Evolutionary conservation across 2,797 vertebrate species (phyloP).

Genomic region (Peromyscus nudipes): DNA sequence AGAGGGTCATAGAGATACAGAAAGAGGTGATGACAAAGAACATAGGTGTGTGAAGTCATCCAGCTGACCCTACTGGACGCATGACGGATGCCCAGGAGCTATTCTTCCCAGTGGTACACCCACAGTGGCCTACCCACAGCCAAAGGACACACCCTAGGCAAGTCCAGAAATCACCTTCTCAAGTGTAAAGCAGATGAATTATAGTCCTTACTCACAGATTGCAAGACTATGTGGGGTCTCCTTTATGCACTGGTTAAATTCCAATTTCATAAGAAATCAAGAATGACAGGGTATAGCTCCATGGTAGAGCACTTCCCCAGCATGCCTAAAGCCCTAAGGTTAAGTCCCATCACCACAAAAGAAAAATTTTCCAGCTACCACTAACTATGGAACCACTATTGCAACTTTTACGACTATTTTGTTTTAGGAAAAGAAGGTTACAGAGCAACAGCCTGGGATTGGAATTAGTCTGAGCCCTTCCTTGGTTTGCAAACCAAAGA

Average conservation of each 20-base stretch:
- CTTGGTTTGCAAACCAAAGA: neutral
- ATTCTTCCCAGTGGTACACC: neutral
- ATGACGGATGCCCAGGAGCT: neutral
- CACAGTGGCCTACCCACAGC: neutral
- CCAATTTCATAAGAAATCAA: neutral
- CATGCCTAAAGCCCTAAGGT: neutral
- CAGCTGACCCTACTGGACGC: neutral
- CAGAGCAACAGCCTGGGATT: neutral
- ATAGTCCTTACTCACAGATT: neutral
- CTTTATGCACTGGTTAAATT: neutral
- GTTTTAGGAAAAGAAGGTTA: neutral
- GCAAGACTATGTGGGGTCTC: neutral
- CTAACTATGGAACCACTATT: neutral
- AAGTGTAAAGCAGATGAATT: neutral
- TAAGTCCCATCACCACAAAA: neutral
- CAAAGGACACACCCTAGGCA: neutral
- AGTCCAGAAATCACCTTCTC: neutral
- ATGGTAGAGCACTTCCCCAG: neutral
- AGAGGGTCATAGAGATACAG: neutral
- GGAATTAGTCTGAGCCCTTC: neutral
- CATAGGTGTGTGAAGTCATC: neutral
- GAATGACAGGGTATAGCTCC: neutral
- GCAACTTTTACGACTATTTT: neutral
- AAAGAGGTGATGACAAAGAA: neutral
- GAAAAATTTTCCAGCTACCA: neutral